Evolutionary conservation across 2,113 vertebrate species (phyloP).

Genomic region (Mastomys coucha): DNA sequence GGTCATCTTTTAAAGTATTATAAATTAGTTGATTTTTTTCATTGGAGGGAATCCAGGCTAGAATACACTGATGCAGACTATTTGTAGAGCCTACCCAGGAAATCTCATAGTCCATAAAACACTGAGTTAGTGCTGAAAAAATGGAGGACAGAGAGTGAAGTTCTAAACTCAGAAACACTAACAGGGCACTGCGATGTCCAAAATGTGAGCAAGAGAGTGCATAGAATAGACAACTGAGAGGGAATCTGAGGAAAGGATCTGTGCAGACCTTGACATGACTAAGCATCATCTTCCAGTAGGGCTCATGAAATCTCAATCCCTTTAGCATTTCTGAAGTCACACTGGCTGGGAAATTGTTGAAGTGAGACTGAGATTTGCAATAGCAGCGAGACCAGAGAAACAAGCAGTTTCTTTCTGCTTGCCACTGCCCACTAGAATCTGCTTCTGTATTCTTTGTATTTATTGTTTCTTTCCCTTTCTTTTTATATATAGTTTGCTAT

Average conservation of each 20-base stretch:
- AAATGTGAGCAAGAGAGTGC: not conserved
- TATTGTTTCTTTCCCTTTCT: not conserved
- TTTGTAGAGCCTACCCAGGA: not conserved
- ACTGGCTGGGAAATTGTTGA: not conserved
- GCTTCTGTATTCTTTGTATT: not conserved
- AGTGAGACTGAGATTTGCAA: not conserved
- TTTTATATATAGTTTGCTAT: not conserved
- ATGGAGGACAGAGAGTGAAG: not conserved
- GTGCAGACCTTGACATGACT: not conserved
- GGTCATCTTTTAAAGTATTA: not conserved
- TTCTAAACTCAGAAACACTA: not conserved
- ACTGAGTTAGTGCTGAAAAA: not conserved
- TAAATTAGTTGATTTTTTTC: not conserved
- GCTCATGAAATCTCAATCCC: not conserved
- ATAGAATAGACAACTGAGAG: no score
- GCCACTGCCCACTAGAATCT: not conserved
- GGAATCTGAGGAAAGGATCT: not conserved
- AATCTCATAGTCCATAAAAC: not conserved
- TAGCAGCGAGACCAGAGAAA: not conserved
- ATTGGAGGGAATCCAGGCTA: not conserved
- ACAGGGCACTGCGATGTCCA: not conserved
- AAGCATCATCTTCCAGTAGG: not conserved
- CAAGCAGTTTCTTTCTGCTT: not conserved
- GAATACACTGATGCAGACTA: not conserved
- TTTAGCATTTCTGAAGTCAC: not conserved